These are phyloP conservation scores for Rhabdornis inornatus DNA, from an alignment of 2,113 vertebrate genomes.

Conservation along the genomic window DNA sequence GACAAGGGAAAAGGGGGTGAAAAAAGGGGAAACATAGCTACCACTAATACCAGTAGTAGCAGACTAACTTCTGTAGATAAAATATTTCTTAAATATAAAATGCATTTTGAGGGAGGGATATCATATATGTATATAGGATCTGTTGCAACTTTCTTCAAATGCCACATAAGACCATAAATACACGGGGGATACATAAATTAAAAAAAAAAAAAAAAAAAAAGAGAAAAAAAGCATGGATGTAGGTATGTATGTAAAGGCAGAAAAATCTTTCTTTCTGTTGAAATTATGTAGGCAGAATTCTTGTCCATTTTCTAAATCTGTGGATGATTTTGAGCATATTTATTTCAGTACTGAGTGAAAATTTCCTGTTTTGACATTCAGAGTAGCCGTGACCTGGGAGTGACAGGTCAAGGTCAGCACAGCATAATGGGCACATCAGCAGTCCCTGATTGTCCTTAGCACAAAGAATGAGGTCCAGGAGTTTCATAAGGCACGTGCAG, in stretches of 20 bases:
- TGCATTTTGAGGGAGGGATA: neutral
- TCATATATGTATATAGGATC: neutral
- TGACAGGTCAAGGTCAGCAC: accelerated
- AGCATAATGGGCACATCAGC: neutral
- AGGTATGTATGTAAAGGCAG: neutral
- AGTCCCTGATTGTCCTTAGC: neutral
- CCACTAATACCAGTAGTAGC: neutral
- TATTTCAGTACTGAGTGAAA: neutral
- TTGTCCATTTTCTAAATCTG: neutral
- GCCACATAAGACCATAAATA: neutral
- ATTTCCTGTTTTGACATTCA: neutral
- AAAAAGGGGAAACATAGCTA: neutral
- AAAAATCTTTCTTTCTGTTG: neutral
- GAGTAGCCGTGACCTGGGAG: neutral
- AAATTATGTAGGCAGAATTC: neutral
- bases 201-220: neutral
- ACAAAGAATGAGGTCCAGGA: neutral
- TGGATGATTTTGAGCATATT: neutral
- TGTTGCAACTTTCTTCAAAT: neutral
- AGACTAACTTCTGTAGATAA: neutral
- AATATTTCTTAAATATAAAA: neutral
- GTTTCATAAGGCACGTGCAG: accelerated
- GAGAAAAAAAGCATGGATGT: neutral
- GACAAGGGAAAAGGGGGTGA: accelerated
- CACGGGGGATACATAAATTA: neutral